These are phyloP conservation scores for Rhabdornis inornatus DNA, from an alignment of 2,113 vertebrate species.

Conservation along the genomic window DNA sequence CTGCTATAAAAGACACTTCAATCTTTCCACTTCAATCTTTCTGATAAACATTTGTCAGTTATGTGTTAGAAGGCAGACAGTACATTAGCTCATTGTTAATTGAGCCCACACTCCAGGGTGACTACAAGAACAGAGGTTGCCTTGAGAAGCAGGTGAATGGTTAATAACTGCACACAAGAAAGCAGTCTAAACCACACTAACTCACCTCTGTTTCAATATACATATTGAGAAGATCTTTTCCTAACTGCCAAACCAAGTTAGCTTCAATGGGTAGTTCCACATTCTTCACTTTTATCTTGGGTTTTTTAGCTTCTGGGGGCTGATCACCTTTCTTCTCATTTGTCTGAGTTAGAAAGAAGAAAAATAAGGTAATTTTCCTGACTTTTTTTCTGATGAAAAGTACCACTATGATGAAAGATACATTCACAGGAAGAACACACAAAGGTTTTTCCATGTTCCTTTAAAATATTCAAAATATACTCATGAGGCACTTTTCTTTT, in stretches of 20 bases:
- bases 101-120: neutral
- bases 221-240: constrained; percentile 78
- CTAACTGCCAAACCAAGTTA: constrained; percentile 79
- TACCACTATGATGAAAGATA: neutral
- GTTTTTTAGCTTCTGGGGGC: constrained; percentile 82
- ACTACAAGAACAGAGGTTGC: neutral
- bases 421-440: neutral
- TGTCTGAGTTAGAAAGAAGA: constrained; percentile 61
- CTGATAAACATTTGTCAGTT: neutral
- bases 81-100: neutral
- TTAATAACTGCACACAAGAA: neutral
- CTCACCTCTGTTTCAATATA: constrained; percentile 81
- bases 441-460: neutral
- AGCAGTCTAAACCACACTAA: neutral
- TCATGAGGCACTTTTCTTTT: neutral
- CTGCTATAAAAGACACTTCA: neutral
- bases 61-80: neutral
- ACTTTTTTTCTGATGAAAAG: neutral
- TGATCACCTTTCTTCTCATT: constrained; percentile 79
- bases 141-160: neutral
- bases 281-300: constrained; percentile 82
- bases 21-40: neutral
- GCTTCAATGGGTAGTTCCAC: constrained; percentile 78
- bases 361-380: neutral
- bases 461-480: neutral